phyloP scores from a whole-genome alignment of 2,888 invertebrate genomes.

The Cataglyphis cursor region DNA sequence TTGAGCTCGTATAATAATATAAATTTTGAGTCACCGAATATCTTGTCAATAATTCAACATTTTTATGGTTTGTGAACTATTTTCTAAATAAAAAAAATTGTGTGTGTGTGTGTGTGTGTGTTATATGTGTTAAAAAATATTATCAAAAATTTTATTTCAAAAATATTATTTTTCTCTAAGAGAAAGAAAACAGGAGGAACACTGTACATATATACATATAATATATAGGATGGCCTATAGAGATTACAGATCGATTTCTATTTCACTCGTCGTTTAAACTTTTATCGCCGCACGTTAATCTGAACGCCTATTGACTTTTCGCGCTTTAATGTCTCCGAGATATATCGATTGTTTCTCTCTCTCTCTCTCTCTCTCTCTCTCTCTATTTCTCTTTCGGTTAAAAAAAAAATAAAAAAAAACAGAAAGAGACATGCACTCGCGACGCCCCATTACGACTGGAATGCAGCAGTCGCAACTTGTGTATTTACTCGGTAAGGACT shows the following conservation, averaged over 20 bases:
- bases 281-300: constrained; percentile 15
- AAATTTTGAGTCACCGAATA: background rate
- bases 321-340: constrained; percentile 5
- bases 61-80: background rate
- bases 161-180: background rate
- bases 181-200: background rate
- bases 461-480: constrained; percentile 55
- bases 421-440: constrained; percentile 34
- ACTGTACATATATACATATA: too few species aligned
- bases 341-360: background rate
- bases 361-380: background rate
- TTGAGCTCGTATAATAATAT: background rate
- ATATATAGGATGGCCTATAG: too few species aligned
- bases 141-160: background rate
- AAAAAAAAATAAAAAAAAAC: background rate
- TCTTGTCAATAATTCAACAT: background rate
- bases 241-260: background rate
- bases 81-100: background rate
- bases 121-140: background rate
- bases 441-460: constrained; percentile 44
- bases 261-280: background rate
- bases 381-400: too few species aligned
- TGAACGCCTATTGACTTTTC: background rate
- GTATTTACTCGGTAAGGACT: constrained; percentile 65
- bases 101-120: too few species aligned